phyloP scores from a whole-genome alignment of 2,113 vertebrate species.

The Salvator merianae region DNA sequence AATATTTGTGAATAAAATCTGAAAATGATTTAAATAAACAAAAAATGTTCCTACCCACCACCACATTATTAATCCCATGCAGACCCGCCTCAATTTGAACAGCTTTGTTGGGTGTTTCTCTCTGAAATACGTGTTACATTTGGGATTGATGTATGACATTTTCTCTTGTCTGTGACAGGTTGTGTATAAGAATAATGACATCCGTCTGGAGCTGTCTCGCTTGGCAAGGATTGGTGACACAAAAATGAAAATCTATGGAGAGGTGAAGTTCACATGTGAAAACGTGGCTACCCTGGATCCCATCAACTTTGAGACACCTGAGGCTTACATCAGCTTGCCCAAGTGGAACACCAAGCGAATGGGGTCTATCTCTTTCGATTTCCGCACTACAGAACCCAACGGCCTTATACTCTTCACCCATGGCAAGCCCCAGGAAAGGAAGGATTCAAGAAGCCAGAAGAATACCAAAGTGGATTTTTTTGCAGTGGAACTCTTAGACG shows the following conservation, averaged over 20 bases:
- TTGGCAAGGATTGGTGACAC: constrained; percentile 94
- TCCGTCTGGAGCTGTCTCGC: constrained; percentile 94
- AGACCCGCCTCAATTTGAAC: constrained; percentile 22
- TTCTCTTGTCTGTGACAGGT: constrained; percentile 81
- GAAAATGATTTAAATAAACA: too few species aligned
- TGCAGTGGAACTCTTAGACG: constrained; percentile 93
- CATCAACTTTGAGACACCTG: constrained; percentile 94
- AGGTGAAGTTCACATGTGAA: constrained; percentile 94
- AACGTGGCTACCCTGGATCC: constrained; percentile 95
- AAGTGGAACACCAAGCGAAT: constrained; percentile 98
- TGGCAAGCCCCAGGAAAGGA: constrained; percentile 89
- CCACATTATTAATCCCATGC: background rate
- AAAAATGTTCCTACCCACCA: too few species aligned
- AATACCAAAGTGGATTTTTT: constrained; percentile 98
- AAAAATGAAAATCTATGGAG: constrained; percentile 98
- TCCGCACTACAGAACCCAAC: constrained; percentile 93
- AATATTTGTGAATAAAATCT: too few species aligned
- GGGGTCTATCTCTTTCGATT: constrained; percentile 97
- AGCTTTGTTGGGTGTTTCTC: constrained; percentile 50
- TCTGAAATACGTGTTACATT: constrained; percentile 52
- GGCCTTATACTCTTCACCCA: constrained; percentile 97
- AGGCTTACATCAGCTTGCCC: constrained; percentile 92
- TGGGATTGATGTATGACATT: constrained; percentile 69
- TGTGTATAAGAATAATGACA: constrained; percentile 98
- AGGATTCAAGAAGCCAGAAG: constrained; percentile 88